Evolutionary conservation across 2,888 invertebrate genomes (phyloP), one percentile per base, ranked within the genome.

Genomic region (Ormyrus labotus): DNA sequence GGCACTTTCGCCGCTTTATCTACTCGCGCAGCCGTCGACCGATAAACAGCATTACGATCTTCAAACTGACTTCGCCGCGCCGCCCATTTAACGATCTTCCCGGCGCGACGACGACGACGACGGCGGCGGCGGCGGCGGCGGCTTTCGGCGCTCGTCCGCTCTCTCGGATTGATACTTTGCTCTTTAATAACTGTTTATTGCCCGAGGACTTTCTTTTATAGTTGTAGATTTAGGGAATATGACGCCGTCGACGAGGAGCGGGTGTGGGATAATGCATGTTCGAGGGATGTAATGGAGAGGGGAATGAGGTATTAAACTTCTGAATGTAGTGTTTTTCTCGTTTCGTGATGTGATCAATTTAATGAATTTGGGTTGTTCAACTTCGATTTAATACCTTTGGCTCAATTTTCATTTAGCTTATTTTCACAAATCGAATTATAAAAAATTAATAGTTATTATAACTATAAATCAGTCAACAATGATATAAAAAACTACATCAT

Each of bases 381-480:
- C 34, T 34, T 34, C 34, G 4, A 0, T 34, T 34, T 34, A 11
- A 34, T 70, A 11, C n/a, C 57, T 63, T 63, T 5, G 19, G 55
- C 19, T 47, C 19, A 19, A 60, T 60, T 60, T 60, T 48, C n/a
- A 70, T 70, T 64, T 64, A 64, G 64, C 64, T 73, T 34, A 19
- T 58, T 13, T 34, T 71, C 11, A 19, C 8, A 61, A 60, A 45
- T 71, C 34, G 61, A 58, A 60, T 71, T 71, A 61, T 71, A 34
- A 34, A 34, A 34, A 34, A 34, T 4, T 34, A 3, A 34, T 34
- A 34, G 19, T 19, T 19, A 19, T 19, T 19, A 19, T 19, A 85
- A 84, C 85, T 86, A 86, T 87, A 88, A 88, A 88, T 88, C 88
- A 87, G 88, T 88, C 87, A 87, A 19, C 19, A 1, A 19, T 2